Evolutionary conservation across 2,797 vertebrate species (phyloP), one percentile per base, ranked within the genome.

Genomic region (Myiotriccus ornatus): DNA sequence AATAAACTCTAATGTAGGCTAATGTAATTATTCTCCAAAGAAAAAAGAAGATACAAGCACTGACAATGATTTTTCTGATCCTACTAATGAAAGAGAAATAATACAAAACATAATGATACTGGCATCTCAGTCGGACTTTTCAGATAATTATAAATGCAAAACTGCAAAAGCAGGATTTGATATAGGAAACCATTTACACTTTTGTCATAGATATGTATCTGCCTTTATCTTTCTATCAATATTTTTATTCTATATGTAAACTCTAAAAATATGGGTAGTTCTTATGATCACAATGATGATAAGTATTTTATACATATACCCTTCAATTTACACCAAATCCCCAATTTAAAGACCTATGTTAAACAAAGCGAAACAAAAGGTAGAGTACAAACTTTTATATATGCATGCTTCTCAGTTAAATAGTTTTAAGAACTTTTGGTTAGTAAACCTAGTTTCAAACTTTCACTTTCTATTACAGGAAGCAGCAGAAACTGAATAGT

Each of bases 221-320:
- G 8, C 3, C 74, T 44, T 82, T 30, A 70, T 57, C 2, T n/a
- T 37, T 78, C 3, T 37, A 46, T 46, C 7, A 18, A 12, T 41
- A 49, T 46, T 85, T 86, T 65, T 53, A 62, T 67, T 82, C 39
- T 62, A n/a, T 24, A 32, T 18, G 30, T 27, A 62, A 82, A 67
- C 20, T 0, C 4, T 50, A 23, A 82, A 68, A 52, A n/a, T 39
- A 59, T 0, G 0, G 1, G 5, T 41, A 49, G 69, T 81, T 52
- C 11, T 83, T 80, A 47, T 30, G 2, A 52, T 47, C 35, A 73
- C 2, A 86, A 21, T 55, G 2, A 27, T 30, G 6, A 15, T 22
- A 64, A 83, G 25, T 68, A 46, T 59, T 75, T 59, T 43, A 76
- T 30, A 25, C 1, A 8, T 53, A 37, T 35, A 7, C 1, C 10